phyloP scores from a whole-genome alignment of 1,140 invertebrate species.

The Drosophila tsacasi region DNA sequence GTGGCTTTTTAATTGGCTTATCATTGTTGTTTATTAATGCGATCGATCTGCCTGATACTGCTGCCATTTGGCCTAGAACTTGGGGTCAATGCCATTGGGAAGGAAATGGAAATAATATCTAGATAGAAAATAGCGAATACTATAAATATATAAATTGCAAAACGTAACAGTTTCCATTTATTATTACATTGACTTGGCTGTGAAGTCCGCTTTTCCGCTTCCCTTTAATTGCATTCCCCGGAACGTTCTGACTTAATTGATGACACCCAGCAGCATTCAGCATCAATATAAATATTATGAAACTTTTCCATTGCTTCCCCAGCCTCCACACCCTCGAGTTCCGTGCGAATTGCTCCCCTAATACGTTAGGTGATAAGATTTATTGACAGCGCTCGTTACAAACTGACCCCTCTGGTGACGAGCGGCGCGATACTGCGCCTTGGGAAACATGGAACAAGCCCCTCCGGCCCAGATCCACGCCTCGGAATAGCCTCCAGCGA shows the following conservation, averaged over 20 bases:
- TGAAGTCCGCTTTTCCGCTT: not conserved
- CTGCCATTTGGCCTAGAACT: slow-evolving; percentile 12
- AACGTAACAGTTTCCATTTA: slow-evolving; percentile 9
- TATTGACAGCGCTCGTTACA: slow-evolving; percentile 71
- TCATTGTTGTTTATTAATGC: slow-evolving; percentile 52
- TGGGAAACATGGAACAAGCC: slow-evolving; percentile 58
- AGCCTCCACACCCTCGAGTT: slow-evolving; percentile 17
- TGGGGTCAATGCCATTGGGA: not conserved
- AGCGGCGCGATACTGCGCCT: slow-evolving; percentile 54
- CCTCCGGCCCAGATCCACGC: slow-evolving; percentile 29
- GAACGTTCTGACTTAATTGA: slow-evolving; percentile 18
- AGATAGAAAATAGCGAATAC: not conserved
- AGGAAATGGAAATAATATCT: slow-evolving; percentile 3
- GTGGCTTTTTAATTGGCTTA: slow-evolving; percentile 62
- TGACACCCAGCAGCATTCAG: slow-evolving; percentile 19
- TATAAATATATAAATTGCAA: slow-evolving; percentile 19
- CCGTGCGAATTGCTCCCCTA: slow-evolving; percentile 21
- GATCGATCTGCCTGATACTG: slow-evolving; percentile 51
- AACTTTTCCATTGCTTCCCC: slow-evolving; percentile 65
- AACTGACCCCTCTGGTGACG: slow-evolving; percentile 55
- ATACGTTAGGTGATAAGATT: slow-evolving; percentile 65
- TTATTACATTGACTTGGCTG: slow-evolving; percentile 18
- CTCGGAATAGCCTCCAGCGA: slow-evolving; percentile 17
- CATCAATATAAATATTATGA: slow-evolving; percentile 52
- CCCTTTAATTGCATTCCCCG: slow-evolving; percentile 11